These are phyloP conservation scores for Pelmatolapia mariae DNA, from an alignment of 2,113 vertebrate species.

Conservation along the genomic window DNA sequence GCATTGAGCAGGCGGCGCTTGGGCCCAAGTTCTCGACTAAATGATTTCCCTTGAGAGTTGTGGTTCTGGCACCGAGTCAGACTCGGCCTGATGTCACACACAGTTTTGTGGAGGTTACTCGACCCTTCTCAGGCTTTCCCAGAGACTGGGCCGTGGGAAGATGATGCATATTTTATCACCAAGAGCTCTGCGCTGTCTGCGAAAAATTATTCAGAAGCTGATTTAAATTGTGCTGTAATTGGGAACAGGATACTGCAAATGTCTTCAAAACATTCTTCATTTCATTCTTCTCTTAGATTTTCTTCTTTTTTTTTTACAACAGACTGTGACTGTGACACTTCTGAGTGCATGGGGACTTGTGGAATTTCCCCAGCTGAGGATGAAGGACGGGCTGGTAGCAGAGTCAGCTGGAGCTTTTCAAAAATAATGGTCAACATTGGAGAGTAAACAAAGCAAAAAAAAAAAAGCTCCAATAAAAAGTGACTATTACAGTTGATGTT, in stretches of 20 bases:
- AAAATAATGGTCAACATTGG: not conserved
- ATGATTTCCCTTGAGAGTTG: conserved; percentile 69
- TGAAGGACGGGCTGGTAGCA: not conserved
- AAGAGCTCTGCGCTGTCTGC: not conserved
- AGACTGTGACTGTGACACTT: not conserved
- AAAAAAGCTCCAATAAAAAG: not conserved
- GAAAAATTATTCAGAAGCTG: not conserved
- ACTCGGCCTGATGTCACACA: conserved; percentile 40
- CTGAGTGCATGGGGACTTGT: not conserved
- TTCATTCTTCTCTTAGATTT: not conserved
- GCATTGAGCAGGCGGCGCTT: conserved; percentile 54
- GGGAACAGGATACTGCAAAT: conserved; percentile 1
- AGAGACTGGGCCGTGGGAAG: conserved; percentile 13
- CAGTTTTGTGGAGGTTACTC: conserved; percentile 54
- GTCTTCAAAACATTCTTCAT: not conserved
- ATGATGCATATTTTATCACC: conserved; percentile 41
- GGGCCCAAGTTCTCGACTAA: conserved; percentile 54
- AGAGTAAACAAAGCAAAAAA: not conserved
- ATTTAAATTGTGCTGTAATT: conserved; percentile 47
- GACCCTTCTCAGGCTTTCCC: conserved; percentile 26
- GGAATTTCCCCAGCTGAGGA: not conserved
- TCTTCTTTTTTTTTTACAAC: not conserved
- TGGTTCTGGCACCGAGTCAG: conserved; percentile 31
- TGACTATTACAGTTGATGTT: not conserved
- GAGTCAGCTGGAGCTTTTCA: not conserved